Evolutionary conservation across 2,797 vertebrate species (phyloP).

Genomic region (Halcyon leucocephala): DNA sequence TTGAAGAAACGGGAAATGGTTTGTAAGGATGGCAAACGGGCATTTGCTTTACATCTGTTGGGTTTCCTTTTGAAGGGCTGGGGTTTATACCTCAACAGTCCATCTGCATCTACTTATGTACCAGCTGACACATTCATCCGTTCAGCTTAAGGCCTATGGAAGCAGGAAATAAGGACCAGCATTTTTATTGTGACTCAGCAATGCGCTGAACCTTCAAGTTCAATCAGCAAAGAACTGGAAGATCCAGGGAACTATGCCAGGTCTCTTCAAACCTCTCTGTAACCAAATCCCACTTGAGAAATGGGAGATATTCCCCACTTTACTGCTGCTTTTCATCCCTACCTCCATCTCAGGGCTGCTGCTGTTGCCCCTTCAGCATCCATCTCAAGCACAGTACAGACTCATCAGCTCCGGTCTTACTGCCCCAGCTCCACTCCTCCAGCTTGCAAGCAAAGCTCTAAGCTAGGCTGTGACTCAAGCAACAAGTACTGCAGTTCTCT

Average conservation of each 20-base stretch:
- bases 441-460: background rate
- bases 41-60: background rate
- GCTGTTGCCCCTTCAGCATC: background rate
- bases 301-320: background rate
- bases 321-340: background rate
- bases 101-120: background rate
- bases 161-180: background rate
- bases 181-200: background rate
- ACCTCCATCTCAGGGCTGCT: background rate
- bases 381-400: background rate
- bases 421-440: background rate
- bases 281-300: background rate
- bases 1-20: background rate
- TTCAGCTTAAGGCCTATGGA: background rate
- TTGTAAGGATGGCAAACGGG: background rate
- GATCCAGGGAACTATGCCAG: background rate
- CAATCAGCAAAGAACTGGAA: background rate
- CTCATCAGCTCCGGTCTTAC: background rate
- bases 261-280: background rate
- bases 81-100: background rate
- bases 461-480: background rate
- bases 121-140: background rate
- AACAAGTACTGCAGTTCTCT: background rate
- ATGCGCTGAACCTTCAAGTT: background rate
- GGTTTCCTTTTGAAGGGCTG: background rate